A percentile compares a stretch with the other conserved stretches of the same genome.
Conservation (phyloP, 2,888 invertebrate genomes). For the Marasmarcha lunaedactyla region DNA sequence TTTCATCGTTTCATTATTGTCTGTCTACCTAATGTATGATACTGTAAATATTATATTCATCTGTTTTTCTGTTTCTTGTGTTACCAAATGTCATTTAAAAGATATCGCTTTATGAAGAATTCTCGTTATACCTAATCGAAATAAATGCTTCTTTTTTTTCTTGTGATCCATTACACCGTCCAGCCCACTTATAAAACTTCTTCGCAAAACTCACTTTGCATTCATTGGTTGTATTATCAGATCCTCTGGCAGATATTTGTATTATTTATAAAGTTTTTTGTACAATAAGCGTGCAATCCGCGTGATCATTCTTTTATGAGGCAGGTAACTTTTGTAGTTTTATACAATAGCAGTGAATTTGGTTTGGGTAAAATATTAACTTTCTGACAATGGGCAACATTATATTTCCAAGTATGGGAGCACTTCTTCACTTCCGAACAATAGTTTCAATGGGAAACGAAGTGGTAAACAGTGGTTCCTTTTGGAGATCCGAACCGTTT, state of each 20-base stretch:
- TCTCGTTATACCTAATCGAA: too few relatives aligned
- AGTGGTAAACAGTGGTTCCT: slow-evolving; percentile 63
- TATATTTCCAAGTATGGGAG: slow-evolving; percentile 62
- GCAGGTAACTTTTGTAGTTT: slow-evolving; percentile 50
- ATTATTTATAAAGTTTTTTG: slow-evolving; percentile 36
- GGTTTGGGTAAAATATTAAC: slow-evolving; percentile 65
- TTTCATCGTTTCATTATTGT: too few relatives aligned
- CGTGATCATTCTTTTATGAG: slow-evolving; percentile 41
- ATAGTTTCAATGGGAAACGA: slow-evolving; percentile 60
- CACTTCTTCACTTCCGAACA: slow-evolving; percentile 68
- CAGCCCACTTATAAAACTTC: slow-evolving; percentile 40
- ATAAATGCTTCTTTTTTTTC: slow-evolving; percentile 20
- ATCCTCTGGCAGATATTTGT: slow-evolving; percentile 36
- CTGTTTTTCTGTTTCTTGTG: too few relatives aligned
- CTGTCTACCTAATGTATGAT: too few relatives aligned
- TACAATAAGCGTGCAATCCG: slow-evolving; percentile 49
- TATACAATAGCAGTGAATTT: slow-evolving; percentile 52
- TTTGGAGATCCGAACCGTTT: slow-evolving; percentile 29
- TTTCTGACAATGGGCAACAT: slow-evolving; percentile 58
- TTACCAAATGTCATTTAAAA: too few relatives aligned
- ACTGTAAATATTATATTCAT: too few relatives aligned
- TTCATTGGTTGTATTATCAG: slow-evolving; percentile 32
- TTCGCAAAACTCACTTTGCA: slow-evolving; percentile 22
- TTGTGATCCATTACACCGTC: slow-evolving; percentile 46
- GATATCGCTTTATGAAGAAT: too few relatives aligned